Base-by-base conservation (phyloP, 2,113 vertebrate species). In the Sakesphorus luctuosus region DNA sequence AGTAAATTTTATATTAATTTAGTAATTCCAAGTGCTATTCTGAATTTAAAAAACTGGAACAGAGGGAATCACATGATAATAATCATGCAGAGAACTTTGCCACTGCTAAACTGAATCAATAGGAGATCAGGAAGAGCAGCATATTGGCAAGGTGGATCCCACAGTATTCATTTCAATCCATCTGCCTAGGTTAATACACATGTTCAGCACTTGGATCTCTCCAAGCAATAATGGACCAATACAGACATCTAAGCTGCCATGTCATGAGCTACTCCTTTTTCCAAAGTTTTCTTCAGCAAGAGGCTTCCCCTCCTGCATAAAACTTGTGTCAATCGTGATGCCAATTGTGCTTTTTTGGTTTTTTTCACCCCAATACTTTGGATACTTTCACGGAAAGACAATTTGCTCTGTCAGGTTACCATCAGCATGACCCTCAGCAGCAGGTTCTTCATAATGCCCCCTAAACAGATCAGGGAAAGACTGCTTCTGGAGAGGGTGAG, bases 181-280 rank as follows among this genome's bases (percentile, higher is more conserved):
- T 9, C 49, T 28, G 47, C 28, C 40, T 65, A 28, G 13, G 14
- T 46, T 47, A 76, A 59, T 19, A 17, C 1, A 8, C 17, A 47
- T 0, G 0, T 52, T 56, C 50, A 50, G 6, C 47, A 78, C 35
- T 2, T 53, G 31, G 3, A 93, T n/a, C 12, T 44, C 65, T 76
- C 28, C 59, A 73, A 61, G 23, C 10, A 85, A 31, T 29, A 72
- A 75, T 5, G 17, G 33, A 18, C 59, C 49, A 80, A 47, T 8
- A 35, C 5, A 80, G 26, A 44, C 40, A 53, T 13, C 18, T 35
- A 69, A 55, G 38, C 36, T 14, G 40, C 44, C 33, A 13, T 9
- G 67, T 58, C 61, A 50, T 6, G 17, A 21, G 29, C 50, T 52
- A 55, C 11, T 61, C 20, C 61, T 73, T 76, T 72, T 71, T 50